These are phyloP conservation scores for Habrosyne pyritoides DNA, from an alignment of 2,888 invertebrate species.

Conservation along the genomic window DNA sequence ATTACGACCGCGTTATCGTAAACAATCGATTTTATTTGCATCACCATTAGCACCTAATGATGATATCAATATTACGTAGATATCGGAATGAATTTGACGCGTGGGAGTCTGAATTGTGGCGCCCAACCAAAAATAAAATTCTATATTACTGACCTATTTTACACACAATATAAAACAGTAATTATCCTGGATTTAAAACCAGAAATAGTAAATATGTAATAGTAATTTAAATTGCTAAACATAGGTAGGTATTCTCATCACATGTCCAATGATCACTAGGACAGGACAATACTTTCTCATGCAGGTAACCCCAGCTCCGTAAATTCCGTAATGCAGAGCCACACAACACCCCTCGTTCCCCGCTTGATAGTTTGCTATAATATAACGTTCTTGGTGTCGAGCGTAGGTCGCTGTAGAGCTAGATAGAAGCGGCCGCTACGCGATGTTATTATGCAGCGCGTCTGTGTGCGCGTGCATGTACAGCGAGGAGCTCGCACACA, in stretches of 20 bases:
- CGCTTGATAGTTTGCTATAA: conserved; percentile 64
- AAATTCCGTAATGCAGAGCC: conserved; percentile 43
- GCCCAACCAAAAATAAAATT: conserved; percentile 5
- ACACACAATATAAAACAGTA: too few species aligned
- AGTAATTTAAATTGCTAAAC: too few species aligned
- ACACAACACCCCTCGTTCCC: conserved; percentile 65
- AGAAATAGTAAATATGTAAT: too few species aligned
- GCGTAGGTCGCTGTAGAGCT: conserved; percentile 73
- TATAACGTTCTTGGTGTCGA: conserved; percentile 53
- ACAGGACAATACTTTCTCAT: conserved; percentile 27
- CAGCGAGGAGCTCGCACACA: conserved; percentile 52
- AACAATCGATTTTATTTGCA: conserved; percentile 54
- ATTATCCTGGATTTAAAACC: too few species aligned
- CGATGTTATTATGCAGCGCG: conserved; percentile 64
- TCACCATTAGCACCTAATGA: conserved; percentile 16
- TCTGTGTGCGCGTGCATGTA: conserved; percentile 60
- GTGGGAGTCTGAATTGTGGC: conserved; percentile 7
- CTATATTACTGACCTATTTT: not conserved
- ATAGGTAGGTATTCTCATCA: too few species aligned
- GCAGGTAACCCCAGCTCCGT: conserved; percentile 42
- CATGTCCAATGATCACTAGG: too few species aligned
- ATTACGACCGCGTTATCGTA: conserved; percentile 59
- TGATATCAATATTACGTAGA: conserved; percentile 30
- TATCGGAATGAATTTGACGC: conserved; percentile 12
- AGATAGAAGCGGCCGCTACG: conserved; percentile 73